phyloP scores from a whole-genome alignment of 2,888 invertebrate species.

The Synergus japonicus region DNA sequence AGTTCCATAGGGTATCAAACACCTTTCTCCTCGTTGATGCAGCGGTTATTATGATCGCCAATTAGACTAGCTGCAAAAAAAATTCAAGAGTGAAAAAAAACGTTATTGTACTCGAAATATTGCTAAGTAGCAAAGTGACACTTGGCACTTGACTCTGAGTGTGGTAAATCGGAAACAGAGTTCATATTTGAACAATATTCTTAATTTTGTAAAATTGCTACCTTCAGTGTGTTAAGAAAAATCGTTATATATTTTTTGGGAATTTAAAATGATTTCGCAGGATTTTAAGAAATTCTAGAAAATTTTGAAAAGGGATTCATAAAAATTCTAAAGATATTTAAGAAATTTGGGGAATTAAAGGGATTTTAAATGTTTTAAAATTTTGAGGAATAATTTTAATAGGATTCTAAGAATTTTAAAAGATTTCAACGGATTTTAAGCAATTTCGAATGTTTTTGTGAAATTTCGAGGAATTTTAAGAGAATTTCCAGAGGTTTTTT shows the following conservation, averaged over 20 bases:
- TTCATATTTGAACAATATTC: background rate
- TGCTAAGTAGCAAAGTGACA: background rate
- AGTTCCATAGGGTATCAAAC: constrained; percentile 34
- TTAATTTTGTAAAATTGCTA: background rate
- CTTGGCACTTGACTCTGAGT: background rate
- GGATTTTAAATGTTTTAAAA: no score
- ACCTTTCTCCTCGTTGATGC: constrained; percentile 8
- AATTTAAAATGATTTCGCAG: no score
- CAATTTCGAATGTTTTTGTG: no score
- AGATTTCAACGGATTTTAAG: no score
- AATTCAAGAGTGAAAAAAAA: background rate
- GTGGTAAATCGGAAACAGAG: background rate
- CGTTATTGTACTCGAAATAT: background rate
- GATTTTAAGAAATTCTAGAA: no score
- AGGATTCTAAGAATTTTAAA: no score
- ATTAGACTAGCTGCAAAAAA: constrained; percentile 5
- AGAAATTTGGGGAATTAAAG: no score
- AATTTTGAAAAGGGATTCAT: no score
- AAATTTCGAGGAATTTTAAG: no score
- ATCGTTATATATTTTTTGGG: background rate
- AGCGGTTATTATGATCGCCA: constrained; percentile 31
- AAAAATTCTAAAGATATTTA: no score
- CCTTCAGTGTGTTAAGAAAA: background rate
- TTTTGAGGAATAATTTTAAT: no score
- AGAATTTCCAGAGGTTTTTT: no score